A percentile compares a stretch with the other conserved stretches of the same genome.
Evolutionary conservation across 1,140 invertebrate species (phyloP).

Genomic region (Panagrolaimus sp.): DNA sequence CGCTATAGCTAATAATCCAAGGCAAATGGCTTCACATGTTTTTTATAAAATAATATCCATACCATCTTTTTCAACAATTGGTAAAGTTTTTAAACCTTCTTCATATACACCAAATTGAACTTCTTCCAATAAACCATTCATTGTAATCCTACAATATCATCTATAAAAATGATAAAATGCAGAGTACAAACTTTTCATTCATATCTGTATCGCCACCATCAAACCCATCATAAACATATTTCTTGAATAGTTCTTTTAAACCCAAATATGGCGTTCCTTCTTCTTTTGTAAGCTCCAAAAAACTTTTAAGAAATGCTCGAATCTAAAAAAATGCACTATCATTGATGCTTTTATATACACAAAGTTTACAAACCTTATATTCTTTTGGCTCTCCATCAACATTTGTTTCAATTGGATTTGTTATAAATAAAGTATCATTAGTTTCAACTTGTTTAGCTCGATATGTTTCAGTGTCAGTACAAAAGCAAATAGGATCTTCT

Average conservation of each 20-base stretch:
- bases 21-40: too few species aligned
- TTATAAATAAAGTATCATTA: background rate
- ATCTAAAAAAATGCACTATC: too few species aligned
- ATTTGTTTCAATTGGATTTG: background rate
- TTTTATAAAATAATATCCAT: too few species aligned
- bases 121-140: background rate
- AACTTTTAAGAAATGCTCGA: background rate
- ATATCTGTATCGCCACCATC: background rate
- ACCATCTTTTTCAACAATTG: background rate
- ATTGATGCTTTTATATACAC: too few species aligned
- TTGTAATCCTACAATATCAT: background rate
- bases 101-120: background rate
- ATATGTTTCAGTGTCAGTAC: conserved; percentile 1
- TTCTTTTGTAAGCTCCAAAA: background rate
- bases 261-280: background rate
- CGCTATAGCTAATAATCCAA: too few species aligned
- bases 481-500: background rate
- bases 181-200: too few species aligned
- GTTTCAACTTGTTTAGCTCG: background rate
- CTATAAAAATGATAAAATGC: too few species aligned
- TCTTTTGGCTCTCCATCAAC: background rate
- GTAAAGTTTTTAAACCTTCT: background rate
- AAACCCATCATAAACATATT: background rate
- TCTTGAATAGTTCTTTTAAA: background rate
- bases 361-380: background rate